phyloP scores from a whole-genome alignment of 2,888 invertebrate genomes.

The Agriotes lineatus region DNA sequence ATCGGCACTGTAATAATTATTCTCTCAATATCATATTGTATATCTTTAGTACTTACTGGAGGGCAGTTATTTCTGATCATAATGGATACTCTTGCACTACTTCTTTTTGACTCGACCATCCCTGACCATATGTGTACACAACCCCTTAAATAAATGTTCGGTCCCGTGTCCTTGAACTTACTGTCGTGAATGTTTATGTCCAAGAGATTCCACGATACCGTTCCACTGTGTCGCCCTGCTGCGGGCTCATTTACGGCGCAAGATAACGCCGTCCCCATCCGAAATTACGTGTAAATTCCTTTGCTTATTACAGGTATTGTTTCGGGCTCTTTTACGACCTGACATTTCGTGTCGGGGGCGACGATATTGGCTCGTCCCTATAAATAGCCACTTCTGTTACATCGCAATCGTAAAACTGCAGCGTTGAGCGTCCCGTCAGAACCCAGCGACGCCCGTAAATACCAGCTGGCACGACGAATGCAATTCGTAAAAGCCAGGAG shows the following conservation, averaged over 20 bases:
- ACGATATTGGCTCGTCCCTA: background rate
- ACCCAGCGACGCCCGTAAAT: background rate
- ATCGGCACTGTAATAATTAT: too few relatives aligned
- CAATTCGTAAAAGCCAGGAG: background rate
- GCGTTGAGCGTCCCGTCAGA: background rate
- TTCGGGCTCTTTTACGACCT: constrained; percentile 18
- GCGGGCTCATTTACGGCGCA: background rate
- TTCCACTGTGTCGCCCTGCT: too few relatives aligned
- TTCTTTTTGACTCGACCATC: too few relatives aligned
- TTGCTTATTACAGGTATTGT: constrained; percentile 15
- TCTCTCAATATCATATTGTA: too few relatives aligned
- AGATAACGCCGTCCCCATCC: background rate
- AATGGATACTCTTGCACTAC: too few relatives aligned
- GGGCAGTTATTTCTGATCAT: too few relatives aligned
- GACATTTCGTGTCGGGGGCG: constrained; percentile 10
- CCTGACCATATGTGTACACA: too few relatives aligned
- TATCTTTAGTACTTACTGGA: too few relatives aligned
- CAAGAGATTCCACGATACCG: too few relatives aligned
- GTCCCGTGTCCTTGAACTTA: too few relatives aligned
- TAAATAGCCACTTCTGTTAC: constrained; percentile 4
- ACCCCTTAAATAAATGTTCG: too few relatives aligned
- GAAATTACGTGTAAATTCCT: constrained; percentile 5
- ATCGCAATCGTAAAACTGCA: constrained; percentile 1
- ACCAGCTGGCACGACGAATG: constrained; percentile 6
- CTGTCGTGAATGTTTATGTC: too few relatives aligned